These are phyloP conservation scores for Kuschelorhynchus macadamiae DNA, from an alignment of 2,888 invertebrate genomes.

Conservation along the genomic window DNA sequence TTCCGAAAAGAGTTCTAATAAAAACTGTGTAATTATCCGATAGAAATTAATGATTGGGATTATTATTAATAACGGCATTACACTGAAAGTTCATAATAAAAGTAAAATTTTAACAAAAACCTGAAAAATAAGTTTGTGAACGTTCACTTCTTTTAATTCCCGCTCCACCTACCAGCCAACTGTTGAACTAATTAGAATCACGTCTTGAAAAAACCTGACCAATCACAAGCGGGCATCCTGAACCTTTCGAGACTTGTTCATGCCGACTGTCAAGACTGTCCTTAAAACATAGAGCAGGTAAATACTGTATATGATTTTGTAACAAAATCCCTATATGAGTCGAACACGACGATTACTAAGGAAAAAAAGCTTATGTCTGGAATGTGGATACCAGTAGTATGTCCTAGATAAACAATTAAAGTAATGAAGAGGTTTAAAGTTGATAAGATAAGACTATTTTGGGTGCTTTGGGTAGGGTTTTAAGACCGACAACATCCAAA, in stretches of 20 bases:
- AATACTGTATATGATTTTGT: too few relatives aligned
- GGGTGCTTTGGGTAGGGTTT: too few relatives aligned
- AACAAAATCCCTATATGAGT: too few relatives aligned
- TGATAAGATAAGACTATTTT: too few relatives aligned
- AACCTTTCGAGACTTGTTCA: too few relatives aligned
- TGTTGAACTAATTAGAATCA: constrained; percentile 61
- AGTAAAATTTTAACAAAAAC: constrained; percentile 58
- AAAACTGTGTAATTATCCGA: constrained; percentile 1
- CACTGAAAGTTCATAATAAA: constrained; percentile 40
- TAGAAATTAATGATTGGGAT: not conserved
- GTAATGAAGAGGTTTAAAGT: too few relatives aligned
- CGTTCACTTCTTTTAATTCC: constrained; percentile 34
- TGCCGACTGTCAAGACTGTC: not conserved
- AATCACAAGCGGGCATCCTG: not conserved
- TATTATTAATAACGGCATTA: not conserved
- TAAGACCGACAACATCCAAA: too few relatives aligned
- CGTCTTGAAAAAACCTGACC: not conserved
- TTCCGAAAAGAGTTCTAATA: constrained; percentile 16
- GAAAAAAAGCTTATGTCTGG: too few relatives aligned
- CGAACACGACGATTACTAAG: too few relatives aligned
- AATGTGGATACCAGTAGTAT: too few relatives aligned
- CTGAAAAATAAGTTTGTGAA: constrained; percentile 26
- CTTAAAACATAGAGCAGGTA: not conserved
- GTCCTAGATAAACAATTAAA: too few relatives aligned
- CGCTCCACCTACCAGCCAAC: constrained; percentile 62